A percentile compares a stretch with the other conserved stretches of the same genome.
Conservation (phyloP, 2,888 invertebrate genomes). For the Hirtodrosophila trivittata region DNA sequence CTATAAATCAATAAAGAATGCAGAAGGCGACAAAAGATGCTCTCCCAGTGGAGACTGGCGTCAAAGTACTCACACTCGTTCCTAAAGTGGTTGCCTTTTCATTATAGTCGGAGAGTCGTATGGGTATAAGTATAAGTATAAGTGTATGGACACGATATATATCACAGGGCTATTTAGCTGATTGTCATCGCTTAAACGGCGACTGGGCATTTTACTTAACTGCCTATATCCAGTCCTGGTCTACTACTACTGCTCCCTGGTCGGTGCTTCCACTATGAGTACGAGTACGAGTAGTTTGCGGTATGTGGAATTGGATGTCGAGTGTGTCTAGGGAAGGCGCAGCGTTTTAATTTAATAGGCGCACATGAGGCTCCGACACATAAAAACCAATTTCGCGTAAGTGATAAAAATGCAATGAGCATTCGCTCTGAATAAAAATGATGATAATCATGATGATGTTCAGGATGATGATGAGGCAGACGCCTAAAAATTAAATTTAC, state of each 20-base stretch:
- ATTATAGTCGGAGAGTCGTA: constrained; percentile 28
- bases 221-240: constrained; percentile 26
- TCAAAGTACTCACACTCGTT: constrained; percentile 17
- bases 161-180: constrained; percentile 66
- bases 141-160: constrained; percentile 36
- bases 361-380: constrained; percentile 64
- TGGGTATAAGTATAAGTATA: no score
- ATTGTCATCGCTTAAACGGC: constrained; percentile 74
- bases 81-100: constrained; percentile 43
- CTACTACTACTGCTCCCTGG: neutral
- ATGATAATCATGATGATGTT: constrained; percentile 30
- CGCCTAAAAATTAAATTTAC: constrained; percentile 73
- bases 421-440: constrained; percentile 39
- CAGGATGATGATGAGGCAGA: constrained; percentile 34
- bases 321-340: constrained; percentile 50
- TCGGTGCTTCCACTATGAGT: constrained; percentile 3
- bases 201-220: constrained; percentile 68
- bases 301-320: constrained; percentile 55
- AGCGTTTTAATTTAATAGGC: constrained; percentile 74
- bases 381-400: constrained; percentile 78
- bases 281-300: constrained; percentile 35
- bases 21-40: constrained; percentile 34
- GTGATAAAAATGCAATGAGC: constrained; percentile 78
- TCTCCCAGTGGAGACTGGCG: constrained; percentile 12
- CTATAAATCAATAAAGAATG: constrained; percentile 76